Evolutionary conservation across 2,113 vertebrate species (phyloP).

Genomic region (Rhinolophus sinicus): DNA sequence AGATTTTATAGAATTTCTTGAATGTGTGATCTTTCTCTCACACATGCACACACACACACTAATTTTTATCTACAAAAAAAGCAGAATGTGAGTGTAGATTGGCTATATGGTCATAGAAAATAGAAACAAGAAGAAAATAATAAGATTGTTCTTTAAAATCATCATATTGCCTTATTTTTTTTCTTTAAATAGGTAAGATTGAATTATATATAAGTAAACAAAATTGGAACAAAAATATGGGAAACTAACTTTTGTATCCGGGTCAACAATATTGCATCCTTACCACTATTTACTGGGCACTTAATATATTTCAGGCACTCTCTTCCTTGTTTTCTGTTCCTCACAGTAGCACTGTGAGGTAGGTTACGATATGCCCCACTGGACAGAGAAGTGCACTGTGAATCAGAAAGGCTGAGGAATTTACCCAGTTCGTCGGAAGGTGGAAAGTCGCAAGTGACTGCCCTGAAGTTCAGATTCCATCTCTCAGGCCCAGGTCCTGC

Average conservation of each 20-base stretch:
- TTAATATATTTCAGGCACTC: not conserved
- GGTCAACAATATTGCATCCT: not conserved
- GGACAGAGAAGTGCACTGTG: not conserved
- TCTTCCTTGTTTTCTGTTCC: not conserved
- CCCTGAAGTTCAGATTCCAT: not conserved
- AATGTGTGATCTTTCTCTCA: not conserved
- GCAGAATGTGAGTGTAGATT: not conserved
- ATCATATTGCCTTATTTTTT: not conserved
- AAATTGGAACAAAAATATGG: not conserved
- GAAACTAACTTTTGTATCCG: not conserved
- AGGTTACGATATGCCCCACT: not conserved
- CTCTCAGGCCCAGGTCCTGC: not conserved
- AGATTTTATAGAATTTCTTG: not conserved
- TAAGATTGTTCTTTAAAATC: not conserved
- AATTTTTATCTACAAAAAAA: not conserved
- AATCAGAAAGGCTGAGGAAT: not conserved
- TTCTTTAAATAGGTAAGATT: not conserved
- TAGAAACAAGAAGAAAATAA: not conserved
- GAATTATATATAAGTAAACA: not conserved
- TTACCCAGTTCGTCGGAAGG: not conserved
- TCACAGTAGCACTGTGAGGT: not conserved
- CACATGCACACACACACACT: not conserved
- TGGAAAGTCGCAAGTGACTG: not conserved
- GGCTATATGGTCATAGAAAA: not conserved
- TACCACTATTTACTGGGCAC: not conserved